Percentiles rank a stretch among this genome's conserved stretches.
phyloP scores from a whole-genome alignment of 35 echinoderm and acorn worm genomes.

The Eucidaris tribuloides region DNA sequence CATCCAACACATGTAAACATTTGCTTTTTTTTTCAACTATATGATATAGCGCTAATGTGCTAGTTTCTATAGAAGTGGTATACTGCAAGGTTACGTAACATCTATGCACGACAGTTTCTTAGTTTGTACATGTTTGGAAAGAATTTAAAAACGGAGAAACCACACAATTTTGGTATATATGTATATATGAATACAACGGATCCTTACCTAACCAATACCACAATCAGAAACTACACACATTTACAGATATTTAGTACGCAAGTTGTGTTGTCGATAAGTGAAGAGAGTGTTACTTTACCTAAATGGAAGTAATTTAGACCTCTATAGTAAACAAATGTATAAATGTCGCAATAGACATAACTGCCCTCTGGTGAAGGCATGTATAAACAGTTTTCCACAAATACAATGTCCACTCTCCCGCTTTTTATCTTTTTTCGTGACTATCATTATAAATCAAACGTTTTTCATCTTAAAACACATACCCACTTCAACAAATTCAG shows the following conservation, averaged over 20 bases:
- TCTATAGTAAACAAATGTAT: too few relatives aligned
- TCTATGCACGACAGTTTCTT: neutral
- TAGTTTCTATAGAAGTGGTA: neutral
- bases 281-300: too few relatives aligned
- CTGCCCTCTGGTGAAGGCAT: too few relatives aligned
- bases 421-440: neutral
- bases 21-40: slow-evolving; percentile 2
- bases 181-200: neutral
- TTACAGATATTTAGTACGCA: too few relatives aligned
- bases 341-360: too few relatives aligned
- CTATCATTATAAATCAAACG: neutral
- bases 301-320: too few relatives aligned
- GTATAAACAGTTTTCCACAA: neutral
- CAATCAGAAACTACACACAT: too few relatives aligned
- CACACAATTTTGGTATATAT: neutral
- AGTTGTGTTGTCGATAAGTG: too few relatives aligned
- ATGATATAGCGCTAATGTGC: neutral
- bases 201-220: neutral
- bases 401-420: neutral
- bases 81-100: neutral
- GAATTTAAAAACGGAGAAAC: neutral
- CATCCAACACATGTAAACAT: neutral
- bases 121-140: neutral
- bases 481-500: neutral
- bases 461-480: neutral